These are phyloP conservation scores for Cepphus grylle DNA, from an alignment of 2,113 vertebrate genomes.

Conservation along the genomic window DNA sequence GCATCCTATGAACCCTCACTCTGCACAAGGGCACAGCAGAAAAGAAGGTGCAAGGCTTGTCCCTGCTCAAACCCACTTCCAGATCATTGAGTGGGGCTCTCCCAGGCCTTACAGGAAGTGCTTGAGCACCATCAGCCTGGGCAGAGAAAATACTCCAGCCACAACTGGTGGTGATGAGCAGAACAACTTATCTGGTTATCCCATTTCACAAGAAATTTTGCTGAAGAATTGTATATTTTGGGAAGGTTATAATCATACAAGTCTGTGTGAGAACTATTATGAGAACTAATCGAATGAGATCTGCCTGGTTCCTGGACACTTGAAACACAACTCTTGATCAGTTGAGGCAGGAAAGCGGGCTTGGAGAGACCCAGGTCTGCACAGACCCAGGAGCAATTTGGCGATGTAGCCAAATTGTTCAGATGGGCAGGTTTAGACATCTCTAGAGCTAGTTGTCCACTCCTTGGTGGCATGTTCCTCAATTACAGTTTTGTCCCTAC, in stretches of 20 bases:
- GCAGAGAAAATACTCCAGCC: not conserved
- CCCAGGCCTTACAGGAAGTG: not conserved
- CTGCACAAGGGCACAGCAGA: too few species aligned
- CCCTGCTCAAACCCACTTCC: not conserved
- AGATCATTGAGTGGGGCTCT: not conserved
- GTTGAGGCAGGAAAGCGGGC: not conserved
- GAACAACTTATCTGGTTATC: not conserved
- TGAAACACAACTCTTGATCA: not conserved
- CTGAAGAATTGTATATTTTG: not conserved
- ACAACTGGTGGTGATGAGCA: not conserved
- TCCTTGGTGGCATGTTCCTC: too few species aligned
- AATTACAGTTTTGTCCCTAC: not conserved
- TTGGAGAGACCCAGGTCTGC: not conserved
- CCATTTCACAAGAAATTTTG: not conserved
- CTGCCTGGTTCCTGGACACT: not conserved
- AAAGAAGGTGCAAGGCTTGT: not conserved
- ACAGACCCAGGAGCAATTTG: not conserved
- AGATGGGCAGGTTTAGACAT: accelerated
- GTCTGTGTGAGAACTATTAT: not conserved
- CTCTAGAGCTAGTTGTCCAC: too few species aligned
- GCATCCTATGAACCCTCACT: not conserved
- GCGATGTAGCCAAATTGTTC: not conserved
- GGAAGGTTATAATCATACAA: not conserved
- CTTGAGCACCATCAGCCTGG: accelerated
- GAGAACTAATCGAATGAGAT: not conserved